These are phyloP conservation scores for Holacanthella duospinosa DNA, from an alignment of 2,888 invertebrate genomes.

Conservation along the genomic window DNA sequence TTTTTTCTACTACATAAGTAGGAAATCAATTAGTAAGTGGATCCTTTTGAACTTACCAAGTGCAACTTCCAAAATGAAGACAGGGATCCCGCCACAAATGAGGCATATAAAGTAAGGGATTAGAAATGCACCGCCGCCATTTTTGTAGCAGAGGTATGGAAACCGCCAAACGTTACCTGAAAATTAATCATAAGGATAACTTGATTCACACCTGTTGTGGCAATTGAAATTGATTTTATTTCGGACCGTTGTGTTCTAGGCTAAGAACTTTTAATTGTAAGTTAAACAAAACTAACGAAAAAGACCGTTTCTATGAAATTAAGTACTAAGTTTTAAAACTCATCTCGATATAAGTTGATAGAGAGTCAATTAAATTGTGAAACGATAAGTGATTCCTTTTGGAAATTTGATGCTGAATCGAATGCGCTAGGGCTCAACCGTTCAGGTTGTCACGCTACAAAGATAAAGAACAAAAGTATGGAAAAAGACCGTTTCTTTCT, in stretches of 20 bases:
- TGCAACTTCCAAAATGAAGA: slow-evolving; percentile 52
- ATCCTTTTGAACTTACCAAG: slow-evolving; percentile 42
- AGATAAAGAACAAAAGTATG: too few species aligned
- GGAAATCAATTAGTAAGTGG: not conserved
- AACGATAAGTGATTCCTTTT: too few species aligned
- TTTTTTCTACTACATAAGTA: not conserved
- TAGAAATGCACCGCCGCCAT: slow-evolving; percentile 46
- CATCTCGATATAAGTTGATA: too few species aligned
- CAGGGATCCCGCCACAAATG: slow-evolving; percentile 50
- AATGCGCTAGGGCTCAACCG: too few species aligned
- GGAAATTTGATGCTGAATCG: too few species aligned
- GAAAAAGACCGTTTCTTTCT: not conserved
- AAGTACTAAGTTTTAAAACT: too few species aligned
- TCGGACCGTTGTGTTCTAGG: too few species aligned
- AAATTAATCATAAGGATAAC: not conserved
- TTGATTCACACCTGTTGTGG: not conserved
- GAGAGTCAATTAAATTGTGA: too few species aligned
- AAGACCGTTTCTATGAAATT: too few species aligned
- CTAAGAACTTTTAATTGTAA: too few species aligned
- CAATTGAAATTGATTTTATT: not conserved
- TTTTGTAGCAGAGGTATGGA: slow-evolving; percentile 36
- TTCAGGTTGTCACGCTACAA: too few species aligned
- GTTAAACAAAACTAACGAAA: too few species aligned
- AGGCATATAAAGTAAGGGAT: slow-evolving; percentile 52
- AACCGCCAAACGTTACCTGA: slow-evolving; percentile 51